Evolutionary conservation across 2,797 vertebrate species (phyloP), one percentile per base, ranked within the genome.

Genomic region (Etheostoma perlongum): DNA sequence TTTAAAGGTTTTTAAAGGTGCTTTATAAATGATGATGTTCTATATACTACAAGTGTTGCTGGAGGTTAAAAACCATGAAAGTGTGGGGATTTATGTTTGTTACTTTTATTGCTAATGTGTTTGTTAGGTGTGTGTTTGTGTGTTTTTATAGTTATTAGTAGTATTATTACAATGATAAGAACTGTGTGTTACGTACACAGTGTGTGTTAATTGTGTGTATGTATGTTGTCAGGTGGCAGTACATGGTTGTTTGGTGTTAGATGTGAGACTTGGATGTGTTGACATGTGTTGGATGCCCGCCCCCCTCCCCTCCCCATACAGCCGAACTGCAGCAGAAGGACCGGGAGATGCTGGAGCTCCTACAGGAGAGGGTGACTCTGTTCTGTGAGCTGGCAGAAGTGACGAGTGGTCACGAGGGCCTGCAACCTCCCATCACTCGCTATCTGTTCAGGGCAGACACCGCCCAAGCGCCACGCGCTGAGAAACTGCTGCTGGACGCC

Each of bases 251-350:
- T 19, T 2, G 16, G 5, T 25, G 2, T 25, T 19, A 27, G 27
- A 11, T 40, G 36, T 47, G 7, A 72, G 23, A 63, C 3, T 2
- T 19, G 2, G 15, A 18, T 61, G 23, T 76, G 33, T 55, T 4
- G 21, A 42, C 13, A 23, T 81, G 25, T 42, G 9, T 40, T 42
- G 33, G 23, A 30, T 59, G 44, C 21, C 7, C 47, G 6, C 6
- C 30, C 9, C 27, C 27, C 25, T 4, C 25, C 2, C 4, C 30
- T 30, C 30, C 30, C 30, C 30, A 30, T 27, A 19, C 88, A 97
- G 97, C 95, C 76, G 96, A 97, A 30, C 95, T 98, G 71, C 95
- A 95, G 74, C 97, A 97, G 86, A 96, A 96, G 23, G 96, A 98
- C 88, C 91, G 91, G 1, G 96, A 97, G 2, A 93, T 98, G 59